Percentiles rank a stretch among this genome's conserved stretches.
phyloP scores from a whole-genome alignment of 2,113 vertebrate genomes.

The Cephalopholis sonnerati region DNA sequence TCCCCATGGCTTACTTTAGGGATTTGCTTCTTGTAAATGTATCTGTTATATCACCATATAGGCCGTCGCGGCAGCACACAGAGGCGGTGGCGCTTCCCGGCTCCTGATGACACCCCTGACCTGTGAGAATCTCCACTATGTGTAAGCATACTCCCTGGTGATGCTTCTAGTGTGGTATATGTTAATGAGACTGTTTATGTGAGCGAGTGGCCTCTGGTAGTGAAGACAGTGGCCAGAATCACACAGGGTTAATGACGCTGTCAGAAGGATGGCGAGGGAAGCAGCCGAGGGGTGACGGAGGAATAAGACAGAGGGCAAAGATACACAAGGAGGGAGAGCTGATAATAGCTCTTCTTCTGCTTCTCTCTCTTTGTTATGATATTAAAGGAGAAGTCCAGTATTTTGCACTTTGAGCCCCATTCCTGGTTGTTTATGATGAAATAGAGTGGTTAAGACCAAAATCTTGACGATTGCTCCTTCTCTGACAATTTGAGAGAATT shows the following conservation, averaged over 20 bases:
- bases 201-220: not conserved
- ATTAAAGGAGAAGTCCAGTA: too few relatives aligned
- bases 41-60: not conserved
- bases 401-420: too few relatives aligned
- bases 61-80: not conserved
- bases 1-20: slow-evolving; percentile 19
- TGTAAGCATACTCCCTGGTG: not conserved
- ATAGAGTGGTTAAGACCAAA: too few relatives aligned
- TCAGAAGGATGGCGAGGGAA: slow-evolving; percentile 3
- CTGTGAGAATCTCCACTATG: not conserved
- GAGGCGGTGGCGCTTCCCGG: not conserved
- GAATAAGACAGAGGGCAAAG: not conserved
- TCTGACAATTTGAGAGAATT: too few relatives aligned
- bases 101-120: not conserved
- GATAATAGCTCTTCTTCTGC: not conserved
- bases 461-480: too few relatives aligned
- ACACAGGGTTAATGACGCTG: slow-evolving; percentile 59
- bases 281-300: not conserved
- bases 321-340: not conserved
- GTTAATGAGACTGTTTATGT: slow-evolving; percentile 1
- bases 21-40: slow-evolving; percentile 18
- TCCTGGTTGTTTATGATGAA: too few relatives aligned
- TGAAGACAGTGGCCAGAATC: not conserved
- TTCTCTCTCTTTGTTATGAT: not conserved
- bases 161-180: not conserved